These are phyloP conservation scores for Thalpophila matura DNA, from an alignment of 2,888 invertebrate genomes.

Conservation along the genomic window DNA sequence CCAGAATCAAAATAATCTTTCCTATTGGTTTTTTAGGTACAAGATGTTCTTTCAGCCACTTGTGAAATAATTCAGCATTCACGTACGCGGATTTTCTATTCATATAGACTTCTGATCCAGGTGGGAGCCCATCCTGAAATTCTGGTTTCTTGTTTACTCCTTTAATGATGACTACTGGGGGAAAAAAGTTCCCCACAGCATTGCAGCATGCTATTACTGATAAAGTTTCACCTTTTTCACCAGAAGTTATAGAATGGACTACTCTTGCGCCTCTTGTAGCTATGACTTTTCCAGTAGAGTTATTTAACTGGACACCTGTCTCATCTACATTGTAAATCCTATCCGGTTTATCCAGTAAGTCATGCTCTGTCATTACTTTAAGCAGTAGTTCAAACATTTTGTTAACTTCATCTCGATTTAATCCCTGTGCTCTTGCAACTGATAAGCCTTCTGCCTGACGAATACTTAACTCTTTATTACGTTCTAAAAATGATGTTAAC, in stretches of 20 bases:
- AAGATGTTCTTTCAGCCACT: constrained; percentile 23
- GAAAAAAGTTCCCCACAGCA: constrained; percentile 21
- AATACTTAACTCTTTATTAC: constrained; percentile 54
- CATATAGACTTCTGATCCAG: constrained; percentile 52
- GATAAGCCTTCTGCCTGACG: constrained; percentile 68
- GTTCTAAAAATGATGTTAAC: constrained; percentile 50
- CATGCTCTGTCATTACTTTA: constrained; percentile 58
- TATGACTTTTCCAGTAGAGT: constrained; percentile 70
- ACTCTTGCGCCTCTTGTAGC: constrained; percentile 68
- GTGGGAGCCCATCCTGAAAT: constrained; percentile 58
- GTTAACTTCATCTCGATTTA: constrained; percentile 63
- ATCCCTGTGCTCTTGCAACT: constrained; percentile 56
- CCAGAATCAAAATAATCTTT: constrained; percentile 18
- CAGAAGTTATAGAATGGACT: constrained; percentile 43
- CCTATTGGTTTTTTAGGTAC: constrained; percentile 18
- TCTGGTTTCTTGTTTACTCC: constrained; percentile 58
- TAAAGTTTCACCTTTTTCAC: constrained; percentile 67
- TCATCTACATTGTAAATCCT: constrained; percentile 74
- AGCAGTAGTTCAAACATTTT: constrained; percentile 60
- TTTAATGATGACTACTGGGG: constrained; percentile 30
- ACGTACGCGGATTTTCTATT: constrained; percentile 49
- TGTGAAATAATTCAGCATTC: constrained; percentile 24
- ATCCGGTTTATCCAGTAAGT: constrained; percentile 62
- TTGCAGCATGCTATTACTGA: constrained; percentile 33
- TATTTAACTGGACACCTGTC: constrained; percentile 72